phyloP scores from a whole-genome alignment of 1,140 invertebrate genomes.

The Zelostemma sp. region DNA sequence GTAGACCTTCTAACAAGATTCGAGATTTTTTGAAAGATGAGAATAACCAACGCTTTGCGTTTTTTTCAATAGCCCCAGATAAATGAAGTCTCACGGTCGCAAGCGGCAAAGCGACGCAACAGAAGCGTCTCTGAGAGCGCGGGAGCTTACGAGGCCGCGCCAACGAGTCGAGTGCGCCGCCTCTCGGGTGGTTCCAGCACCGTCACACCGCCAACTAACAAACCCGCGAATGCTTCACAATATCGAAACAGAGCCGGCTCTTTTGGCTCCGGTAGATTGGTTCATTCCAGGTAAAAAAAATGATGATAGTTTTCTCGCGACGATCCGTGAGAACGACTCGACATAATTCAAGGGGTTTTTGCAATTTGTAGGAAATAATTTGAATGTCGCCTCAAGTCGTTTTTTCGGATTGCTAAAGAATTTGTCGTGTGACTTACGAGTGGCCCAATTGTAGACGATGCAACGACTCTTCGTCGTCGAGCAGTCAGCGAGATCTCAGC shows the following conservation, averaged over 20 bases:
- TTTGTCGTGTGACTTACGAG: too few relatives aligned
- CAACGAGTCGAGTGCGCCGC: slow-evolving; percentile 57
- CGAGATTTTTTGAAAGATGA: slow-evolving; percentile 3
- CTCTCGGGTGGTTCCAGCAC: slow-evolving; percentile 63
- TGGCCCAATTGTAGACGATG: slow-evolving; percentile 4
- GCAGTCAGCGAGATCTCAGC: slow-evolving; percentile 44
- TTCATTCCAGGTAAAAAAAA: slow-evolving; percentile 29
- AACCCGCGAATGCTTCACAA: slow-evolving; percentile 52
- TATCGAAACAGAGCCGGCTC: slow-evolving; percentile 60
- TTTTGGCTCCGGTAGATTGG: slow-evolving; percentile 62
- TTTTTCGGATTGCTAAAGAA: background rate
- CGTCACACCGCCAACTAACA: slow-evolving; percentile 53
- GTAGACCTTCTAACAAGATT: slow-evolving; percentile 52
- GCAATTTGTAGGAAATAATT: slow-evolving; percentile 6
- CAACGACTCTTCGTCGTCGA: slow-evolving; percentile 37
- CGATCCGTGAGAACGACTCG: too few relatives aligned
- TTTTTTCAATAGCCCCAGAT: slow-evolving; percentile 67
- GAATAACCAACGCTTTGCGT: background rate
- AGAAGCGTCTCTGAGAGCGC: slow-evolving; percentile 74
- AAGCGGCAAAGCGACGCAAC: slow-evolving; percentile 70
- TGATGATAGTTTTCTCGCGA: too few relatives aligned
- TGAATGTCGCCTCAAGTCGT: too few relatives aligned
- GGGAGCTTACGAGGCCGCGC: slow-evolving; percentile 52
- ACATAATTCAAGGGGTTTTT: too few relatives aligned
- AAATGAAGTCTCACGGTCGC: slow-evolving; percentile 69